A percentile compares a stretch with the other conserved stretches of the same genome.
Evolutionary conservation across 2,113 vertebrate genomes (phyloP).

Genomic region (Pampusana beccarii): DNA sequence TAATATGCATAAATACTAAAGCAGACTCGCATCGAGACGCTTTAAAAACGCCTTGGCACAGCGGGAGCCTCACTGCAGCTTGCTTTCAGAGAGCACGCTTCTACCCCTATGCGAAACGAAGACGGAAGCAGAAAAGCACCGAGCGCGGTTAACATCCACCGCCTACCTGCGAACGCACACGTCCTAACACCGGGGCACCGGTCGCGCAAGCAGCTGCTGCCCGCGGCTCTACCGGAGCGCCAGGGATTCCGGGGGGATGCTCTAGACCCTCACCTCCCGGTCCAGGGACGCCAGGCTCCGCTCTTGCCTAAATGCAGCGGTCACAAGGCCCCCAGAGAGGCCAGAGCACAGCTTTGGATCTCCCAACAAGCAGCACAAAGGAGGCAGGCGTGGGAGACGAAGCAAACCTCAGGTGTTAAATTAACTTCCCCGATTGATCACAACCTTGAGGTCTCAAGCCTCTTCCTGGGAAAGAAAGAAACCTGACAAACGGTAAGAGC

Average conservation of each 20-base stretch:
- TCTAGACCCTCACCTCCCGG: neutral
- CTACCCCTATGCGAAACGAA: neutral
- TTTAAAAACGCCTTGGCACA: neutral
- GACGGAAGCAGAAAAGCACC: neutral
- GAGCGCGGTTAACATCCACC: neutral
- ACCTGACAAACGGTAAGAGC: neutral
- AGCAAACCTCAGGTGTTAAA: neutral
- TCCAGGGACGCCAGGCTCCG: neutral
- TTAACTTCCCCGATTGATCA: constrained; percentile 29
- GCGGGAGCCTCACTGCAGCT: neutral
- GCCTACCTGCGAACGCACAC: neutral
- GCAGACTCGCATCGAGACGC: neutral
- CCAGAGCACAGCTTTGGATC: neutral
- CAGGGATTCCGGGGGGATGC: neutral
- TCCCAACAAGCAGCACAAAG: neutral
- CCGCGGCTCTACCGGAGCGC: neutral
- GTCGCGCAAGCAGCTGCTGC: neutral
- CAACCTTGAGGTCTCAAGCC: neutral
- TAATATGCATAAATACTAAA: neutral
- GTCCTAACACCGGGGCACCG: neutral
- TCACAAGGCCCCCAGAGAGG: neutral
- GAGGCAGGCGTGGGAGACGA: neutral
- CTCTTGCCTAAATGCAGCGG: neutral
- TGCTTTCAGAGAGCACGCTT: neutral
- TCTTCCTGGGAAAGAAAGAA: neutral